Evolutionary conservation across 2,113 vertebrate genomes (phyloP).

Genomic region (Lates calcarifer): DNA sequence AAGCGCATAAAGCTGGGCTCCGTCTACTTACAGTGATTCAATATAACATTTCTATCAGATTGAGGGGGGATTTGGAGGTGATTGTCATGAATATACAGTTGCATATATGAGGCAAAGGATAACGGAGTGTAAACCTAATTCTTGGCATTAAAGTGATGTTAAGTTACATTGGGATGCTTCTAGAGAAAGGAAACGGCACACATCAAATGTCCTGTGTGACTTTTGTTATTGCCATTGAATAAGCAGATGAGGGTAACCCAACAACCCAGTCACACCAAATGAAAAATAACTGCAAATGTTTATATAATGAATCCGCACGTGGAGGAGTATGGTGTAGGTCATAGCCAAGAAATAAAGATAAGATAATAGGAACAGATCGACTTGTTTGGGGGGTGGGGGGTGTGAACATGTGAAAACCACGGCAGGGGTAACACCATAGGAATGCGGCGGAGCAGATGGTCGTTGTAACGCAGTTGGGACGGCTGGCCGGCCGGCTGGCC

Average conservation of each 20-base stretch:
- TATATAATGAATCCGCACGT: neutral
- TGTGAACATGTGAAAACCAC: slow-evolving; percentile 66
- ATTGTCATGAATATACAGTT: neutral
- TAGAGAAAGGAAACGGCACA: neutral
- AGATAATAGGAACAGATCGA: slow-evolving; percentile 57
- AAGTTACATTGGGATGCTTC: neutral
- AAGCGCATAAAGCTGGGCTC: neutral
- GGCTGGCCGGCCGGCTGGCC: slow-evolving; percentile 63
- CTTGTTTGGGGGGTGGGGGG: slow-evolving; percentile 58
- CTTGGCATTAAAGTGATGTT: neutral
- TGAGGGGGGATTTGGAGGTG: neutral
- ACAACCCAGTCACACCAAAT: neutral
- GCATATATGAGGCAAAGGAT: neutral
- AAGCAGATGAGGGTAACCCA: neutral
- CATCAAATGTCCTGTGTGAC: neutral
- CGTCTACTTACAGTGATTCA: neutral
- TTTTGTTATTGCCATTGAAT: slow-evolving; percentile 1
- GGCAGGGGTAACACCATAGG: slow-evolving; percentile 78
- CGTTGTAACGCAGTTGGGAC: slow-evolving; percentile 69
- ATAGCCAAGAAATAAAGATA: slow-evolving; percentile 40
- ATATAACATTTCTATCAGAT: slow-evolving; percentile 2
- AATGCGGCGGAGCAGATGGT: slow-evolving; percentile 82
- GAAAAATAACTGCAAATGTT: neutral
- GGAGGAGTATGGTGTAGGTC: neutral
- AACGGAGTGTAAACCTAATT: neutral